phyloP scores from a whole-genome alignment of 2,888 invertebrate species.

The Phengaris alcon region DNA sequence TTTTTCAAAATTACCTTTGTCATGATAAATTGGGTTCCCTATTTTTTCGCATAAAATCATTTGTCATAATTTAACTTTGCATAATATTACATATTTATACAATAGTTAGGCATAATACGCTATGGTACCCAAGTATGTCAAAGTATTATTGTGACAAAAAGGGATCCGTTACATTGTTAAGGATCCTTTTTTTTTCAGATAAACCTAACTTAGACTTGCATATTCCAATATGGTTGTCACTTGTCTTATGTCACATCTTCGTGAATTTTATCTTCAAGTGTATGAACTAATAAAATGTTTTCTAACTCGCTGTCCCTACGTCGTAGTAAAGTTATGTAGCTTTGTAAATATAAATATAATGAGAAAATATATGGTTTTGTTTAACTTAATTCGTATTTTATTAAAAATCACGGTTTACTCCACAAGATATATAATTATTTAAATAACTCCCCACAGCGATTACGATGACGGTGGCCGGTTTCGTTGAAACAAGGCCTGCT shows the following conservation, averaged over 20 bases:
- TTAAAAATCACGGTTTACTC: background rate
- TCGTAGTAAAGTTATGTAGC: conserved; percentile 21
- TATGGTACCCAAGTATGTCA: too few relatives aligned
- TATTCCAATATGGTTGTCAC: background rate
- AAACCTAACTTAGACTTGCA: background rate
- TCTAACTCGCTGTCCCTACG: conserved; percentile 13
- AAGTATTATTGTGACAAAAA: too few relatives aligned
- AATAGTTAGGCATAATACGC: too few relatives aligned
- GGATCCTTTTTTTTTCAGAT: background rate
- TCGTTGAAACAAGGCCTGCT: too few relatives aligned
- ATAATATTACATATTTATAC: too few relatives aligned
- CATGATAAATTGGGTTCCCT: too few relatives aligned
- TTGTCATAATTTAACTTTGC: too few relatives aligned
- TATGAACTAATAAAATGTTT: background rate
- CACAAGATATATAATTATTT: too few relatives aligned
- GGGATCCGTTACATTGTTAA: background rate
- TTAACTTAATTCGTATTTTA: conserved; percentile 25
- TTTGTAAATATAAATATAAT: conserved; percentile 30
- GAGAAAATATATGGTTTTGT: conserved; percentile 30
- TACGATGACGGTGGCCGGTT: too few relatives aligned
- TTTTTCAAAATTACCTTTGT: too few relatives aligned
- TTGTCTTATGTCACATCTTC: background rate
- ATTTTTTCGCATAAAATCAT: too few relatives aligned
- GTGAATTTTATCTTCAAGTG: background rate
- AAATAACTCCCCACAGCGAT: too few relatives aligned